Conservation (phyloP, 2,888 invertebrate species). For the Caenorhabditis afra region DNA sequence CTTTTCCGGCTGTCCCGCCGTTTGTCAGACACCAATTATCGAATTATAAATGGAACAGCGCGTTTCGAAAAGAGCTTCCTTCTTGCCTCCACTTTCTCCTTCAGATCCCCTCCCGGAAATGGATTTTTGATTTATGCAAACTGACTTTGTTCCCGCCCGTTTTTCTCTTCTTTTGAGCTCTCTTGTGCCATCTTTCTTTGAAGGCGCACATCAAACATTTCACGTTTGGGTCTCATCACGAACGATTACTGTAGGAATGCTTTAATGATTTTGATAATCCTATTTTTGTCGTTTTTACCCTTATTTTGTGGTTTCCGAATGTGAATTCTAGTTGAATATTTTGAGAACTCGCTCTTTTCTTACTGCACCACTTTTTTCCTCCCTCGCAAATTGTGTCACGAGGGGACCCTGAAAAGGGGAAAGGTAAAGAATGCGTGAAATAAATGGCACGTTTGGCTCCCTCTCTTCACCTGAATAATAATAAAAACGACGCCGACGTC, state of each 20-base stretch:
- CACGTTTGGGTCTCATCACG: not conserved
- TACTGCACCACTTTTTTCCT: not conserved
- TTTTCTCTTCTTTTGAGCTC: not conserved
- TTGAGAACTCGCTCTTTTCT: not conserved
- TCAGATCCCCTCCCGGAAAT: not conserved
- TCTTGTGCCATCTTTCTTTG: not conserved
- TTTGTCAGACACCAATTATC: constrained; percentile 32
- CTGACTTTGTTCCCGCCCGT: not conserved
- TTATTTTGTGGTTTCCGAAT: too few relatives aligned
- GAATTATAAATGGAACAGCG: constrained; percentile 58
- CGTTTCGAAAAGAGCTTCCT: constrained; percentile 12
- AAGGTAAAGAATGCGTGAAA: constrained; percentile 40
- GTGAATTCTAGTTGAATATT: not conserved
- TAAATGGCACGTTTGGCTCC: constrained; percentile 23
- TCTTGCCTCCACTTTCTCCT: not conserved
- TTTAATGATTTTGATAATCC: not conserved
- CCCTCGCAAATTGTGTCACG: constrained; percentile 15
- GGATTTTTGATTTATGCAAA: constrained; percentile 53
- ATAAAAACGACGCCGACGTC: constrained; percentile 20
- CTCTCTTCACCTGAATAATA: constrained; percentile 46
- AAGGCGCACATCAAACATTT: not conserved
- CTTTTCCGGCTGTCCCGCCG: constrained; percentile 31
- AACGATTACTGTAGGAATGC: not conserved
- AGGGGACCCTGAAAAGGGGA: not conserved
- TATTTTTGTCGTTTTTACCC: not conserved